phyloP scores from a whole-genome alignment of 1,140 invertebrate species.

The Pseudomyrmex dendroicus region DNA sequence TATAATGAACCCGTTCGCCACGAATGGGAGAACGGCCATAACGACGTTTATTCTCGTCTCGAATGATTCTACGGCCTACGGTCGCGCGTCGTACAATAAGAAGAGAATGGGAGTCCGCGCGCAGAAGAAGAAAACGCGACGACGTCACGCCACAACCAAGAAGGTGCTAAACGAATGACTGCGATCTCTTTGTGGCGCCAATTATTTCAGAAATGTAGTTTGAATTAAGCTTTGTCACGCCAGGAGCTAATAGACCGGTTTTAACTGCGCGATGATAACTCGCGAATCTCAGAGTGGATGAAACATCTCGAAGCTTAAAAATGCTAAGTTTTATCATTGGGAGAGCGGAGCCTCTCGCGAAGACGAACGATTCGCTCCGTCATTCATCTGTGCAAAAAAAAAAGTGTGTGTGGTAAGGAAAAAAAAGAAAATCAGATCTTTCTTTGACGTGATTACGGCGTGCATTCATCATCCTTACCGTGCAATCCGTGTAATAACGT shows the following conservation, averaged over 20 bases:
- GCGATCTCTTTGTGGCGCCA: conserved; percentile 33
- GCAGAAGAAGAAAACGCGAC: conserved; percentile 29
- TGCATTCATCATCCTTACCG: conserved; percentile 13
- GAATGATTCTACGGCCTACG: conserved; percentile 52
- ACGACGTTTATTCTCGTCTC: conserved; percentile 75
- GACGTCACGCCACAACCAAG: conserved; percentile 20
- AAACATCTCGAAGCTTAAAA: neutral
- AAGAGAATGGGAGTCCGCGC: neutral
- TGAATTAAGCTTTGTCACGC: conserved; percentile 25
- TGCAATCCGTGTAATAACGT: conserved; percentile 21
- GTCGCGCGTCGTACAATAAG: conserved; percentile 26
- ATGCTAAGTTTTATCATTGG: neutral
- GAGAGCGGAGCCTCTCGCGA: neutral
- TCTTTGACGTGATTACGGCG: conserved; percentile 8
- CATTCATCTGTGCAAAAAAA: neutral
- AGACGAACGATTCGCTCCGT: neutral
- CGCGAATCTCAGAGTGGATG: neutral
- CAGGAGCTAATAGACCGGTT: neutral
- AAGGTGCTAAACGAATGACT: conserved; percentile 50
- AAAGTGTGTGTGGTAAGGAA: no score
- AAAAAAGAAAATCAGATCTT: neutral
- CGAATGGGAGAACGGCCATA: conserved; percentile 71
- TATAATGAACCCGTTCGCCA: conserved; percentile 78
- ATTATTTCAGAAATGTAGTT: conserved; percentile 43
- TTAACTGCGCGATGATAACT: neutral